Conservation (phyloP, 1,140 invertebrate genomes). For the Nephila pilipes region DNA sequence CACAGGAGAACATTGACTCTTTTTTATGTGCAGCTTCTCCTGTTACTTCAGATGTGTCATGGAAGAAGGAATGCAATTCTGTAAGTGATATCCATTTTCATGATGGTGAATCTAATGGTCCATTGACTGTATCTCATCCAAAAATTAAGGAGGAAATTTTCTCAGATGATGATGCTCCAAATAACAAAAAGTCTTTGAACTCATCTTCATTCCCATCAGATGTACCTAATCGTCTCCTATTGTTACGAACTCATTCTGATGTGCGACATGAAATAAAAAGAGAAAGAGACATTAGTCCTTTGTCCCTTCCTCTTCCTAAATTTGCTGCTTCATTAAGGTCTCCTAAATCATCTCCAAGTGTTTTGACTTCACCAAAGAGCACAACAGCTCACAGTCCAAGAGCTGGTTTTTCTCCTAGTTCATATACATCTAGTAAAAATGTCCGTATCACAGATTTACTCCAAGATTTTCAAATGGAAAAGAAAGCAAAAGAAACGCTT, state of each 20-base stretch:
- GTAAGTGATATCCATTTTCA: constrained; percentile 54
- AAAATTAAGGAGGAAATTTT: constrained; percentile 51
- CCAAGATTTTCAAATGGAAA: constrained; percentile 61
- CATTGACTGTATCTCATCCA: constrained; percentile 12
- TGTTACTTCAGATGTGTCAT: constrained; percentile 46
- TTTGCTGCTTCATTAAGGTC: constrained; percentile 86
- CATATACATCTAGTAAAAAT: constrained; percentile 69
- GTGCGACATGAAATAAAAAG: constrained; percentile 57
- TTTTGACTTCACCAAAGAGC: constrained; percentile 78
- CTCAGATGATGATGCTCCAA: constrained; percentile 39
- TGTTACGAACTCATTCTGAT: constrained; percentile 60
- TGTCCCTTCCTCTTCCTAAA: constrained; percentile 90
- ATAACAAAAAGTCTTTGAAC: constrained; percentile 52
- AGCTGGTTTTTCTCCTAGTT: constrained; percentile 72
- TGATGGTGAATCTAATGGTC: constrained; percentile 46
- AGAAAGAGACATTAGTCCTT: constrained; percentile 81
- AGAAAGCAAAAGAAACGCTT: constrained; percentile 55
- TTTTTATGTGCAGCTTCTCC: constrained; percentile 67
- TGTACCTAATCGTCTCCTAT: constrained; percentile 13
- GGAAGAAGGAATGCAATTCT: constrained; percentile 69
- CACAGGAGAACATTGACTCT: constrained; percentile 60
- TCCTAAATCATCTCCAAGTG: constrained; percentile 78
- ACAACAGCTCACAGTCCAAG: constrained; percentile 71
- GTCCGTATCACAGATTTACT: constrained; percentile 45
- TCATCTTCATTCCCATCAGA: constrained; percentile 42